Evolutionary conservation across 2,113 vertebrate genomes (phyloP), one percentile per base, ranked within the genome.

Genomic region (Micronycteris hirsuta): DNA sequence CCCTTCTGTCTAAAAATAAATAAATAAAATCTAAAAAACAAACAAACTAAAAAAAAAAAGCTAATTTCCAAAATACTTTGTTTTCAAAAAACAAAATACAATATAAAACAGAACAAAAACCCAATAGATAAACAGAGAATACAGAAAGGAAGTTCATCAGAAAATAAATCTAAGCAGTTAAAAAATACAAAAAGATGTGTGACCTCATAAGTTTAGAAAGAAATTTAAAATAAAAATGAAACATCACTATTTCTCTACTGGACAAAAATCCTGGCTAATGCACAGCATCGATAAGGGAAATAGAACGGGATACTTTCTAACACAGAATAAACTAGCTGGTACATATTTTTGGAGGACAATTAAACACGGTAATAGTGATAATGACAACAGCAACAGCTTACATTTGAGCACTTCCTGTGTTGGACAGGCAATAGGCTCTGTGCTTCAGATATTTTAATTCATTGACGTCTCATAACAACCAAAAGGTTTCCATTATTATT

Each of bases 141-240:
- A 89, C 15, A 65, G 71, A 94, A 10, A 90, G 58, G 43, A 77
- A 86, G 31, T 26, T 20, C 20, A 77, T 31, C 31, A 71, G 38
- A 95, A 95, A 77, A 89, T 14, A 93, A 70, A 85, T 67, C 33
- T 7, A 84, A 77, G 9, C 77, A 28, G 4, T 14, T 45, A 36
- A 47, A 86, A 65, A 65, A 22, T 65, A 80, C 43, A 38, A 70
- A 70, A 93, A 91, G 31, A 70, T 56, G 22, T 7, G 58, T 19
- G 91, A 49, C 5, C 9, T 94, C 12, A 81, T 36, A 87, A 86
- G 52, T 89, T 86, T n/a, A 91, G 45, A 86, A 93, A 70, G 9
- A 28, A 87, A 70, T 61, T 89, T 43, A 65, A 87, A 88, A 84
- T 61, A 71, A 95, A 94, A 84, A 73, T 41, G 28, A 86, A 96